A percentile compares a stretch with the other conserved stretches of the same genome.
Conservation (phyloP, 2,797 vertebrate genomes). For the Acipenser transmontanus region DNA sequence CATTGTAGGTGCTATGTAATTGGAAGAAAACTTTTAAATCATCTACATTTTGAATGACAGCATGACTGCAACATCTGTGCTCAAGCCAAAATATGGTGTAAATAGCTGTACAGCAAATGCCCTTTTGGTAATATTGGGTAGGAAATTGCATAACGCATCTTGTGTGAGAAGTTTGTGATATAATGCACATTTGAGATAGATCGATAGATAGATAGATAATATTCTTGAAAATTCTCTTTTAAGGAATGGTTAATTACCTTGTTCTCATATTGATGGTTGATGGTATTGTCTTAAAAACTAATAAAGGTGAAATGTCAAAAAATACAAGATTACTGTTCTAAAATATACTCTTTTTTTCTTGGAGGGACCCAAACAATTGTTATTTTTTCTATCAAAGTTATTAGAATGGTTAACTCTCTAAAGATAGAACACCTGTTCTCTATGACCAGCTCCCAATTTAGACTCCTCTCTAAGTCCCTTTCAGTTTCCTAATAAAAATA, state of each 20-base stretch:
- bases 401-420: no score
- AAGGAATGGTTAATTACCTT: constrained; percentile 6
- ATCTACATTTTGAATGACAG: constrained; percentile 1
- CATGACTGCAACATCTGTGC: constrained; percentile 11
- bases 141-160: neutral
- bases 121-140: neutral
- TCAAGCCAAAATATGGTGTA: neutral
- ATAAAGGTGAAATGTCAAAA: no score
- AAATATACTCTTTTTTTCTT: no score
- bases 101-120: neutral
- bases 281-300: neutral
- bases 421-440: no score
- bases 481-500: no score
- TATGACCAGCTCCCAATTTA: no score
- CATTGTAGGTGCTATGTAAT: constrained; percentile 4
- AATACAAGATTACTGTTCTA: no score
- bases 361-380: no score
- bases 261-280: constrained; percentile 10
- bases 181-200: neutral
- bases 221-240: constrained; percentile 9
- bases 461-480: no score
- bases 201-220: neutral
- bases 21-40: neutral
- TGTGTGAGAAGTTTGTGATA: neutral
- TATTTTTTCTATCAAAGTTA: no score